Evolutionary conservation across 2,113 vertebrate species (phyloP), one percentile per base, ranked within the genome.

Genomic region (Pionites leucogaster): DNA sequence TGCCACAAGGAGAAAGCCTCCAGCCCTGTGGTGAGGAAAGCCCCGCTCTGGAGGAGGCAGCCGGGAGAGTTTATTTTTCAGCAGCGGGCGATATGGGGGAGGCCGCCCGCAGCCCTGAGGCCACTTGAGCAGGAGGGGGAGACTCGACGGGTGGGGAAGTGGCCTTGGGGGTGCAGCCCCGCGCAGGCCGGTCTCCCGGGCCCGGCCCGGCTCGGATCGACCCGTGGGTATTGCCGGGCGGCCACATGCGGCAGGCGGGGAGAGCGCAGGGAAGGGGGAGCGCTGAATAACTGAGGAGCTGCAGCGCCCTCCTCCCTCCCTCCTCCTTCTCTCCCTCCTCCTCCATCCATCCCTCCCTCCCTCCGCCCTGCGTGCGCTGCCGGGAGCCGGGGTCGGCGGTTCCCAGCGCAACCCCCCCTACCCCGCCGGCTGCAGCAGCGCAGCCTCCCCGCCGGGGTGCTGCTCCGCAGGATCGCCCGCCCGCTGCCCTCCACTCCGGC

Each of bases 251-350:
- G 77, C 92, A 53, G 92, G 93, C 82, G 90, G 93, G 67, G 86
- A 86, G 76, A 44, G 57, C 17, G 47, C 60, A 10, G 59, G 42
- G 70, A 86, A 59, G 86, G 94, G 72, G 86, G 92, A 92, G 91
- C 79, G 71, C 95, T 96, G 97, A 97, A 97, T 97, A 97, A 97
- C 88, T 96, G 97, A 97, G 97, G 92, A 95, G 96, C 97, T 94
- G 95, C 95, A 92, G 95, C 94, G 94, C 94, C 86, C 92, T 94
- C 92, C 86, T 79, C 76, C 53, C 22, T 72, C n/a, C 72, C 4
- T 75, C 47, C 27, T 5, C n/a, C 62, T 7, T 20, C 42, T 41
- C 7, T 57, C 37, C 55, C 79, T 87, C 82, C 70, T 55, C 53
- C n/a, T 6, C 13, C n/a, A 27, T 71, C 47, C 46, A 20, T 35